A percentile compares a stretch with the other conserved stretches of the same genome.
These are phyloP conservation scores for Seriola quinqueradiata DNA, from an alignment of 2,113 vertebrate species.

Conservation along the genomic window DNA sequence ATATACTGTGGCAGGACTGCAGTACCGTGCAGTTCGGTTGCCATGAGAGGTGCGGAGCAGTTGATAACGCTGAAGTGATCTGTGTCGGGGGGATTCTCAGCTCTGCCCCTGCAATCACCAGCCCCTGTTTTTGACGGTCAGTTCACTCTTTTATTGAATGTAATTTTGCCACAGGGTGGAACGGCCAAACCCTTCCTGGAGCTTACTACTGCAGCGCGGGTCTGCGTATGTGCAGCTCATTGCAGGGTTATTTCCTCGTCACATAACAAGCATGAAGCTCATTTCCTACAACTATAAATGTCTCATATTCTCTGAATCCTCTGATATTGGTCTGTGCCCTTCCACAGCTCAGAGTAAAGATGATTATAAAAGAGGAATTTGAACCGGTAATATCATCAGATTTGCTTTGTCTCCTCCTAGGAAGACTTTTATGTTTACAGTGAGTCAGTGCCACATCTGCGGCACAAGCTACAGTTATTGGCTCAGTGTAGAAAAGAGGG, in stretches of 20 bases:
- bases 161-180: slow-evolving; percentile 52
- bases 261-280: slow-evolving; percentile 39
- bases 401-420: slow-evolving; percentile 42
- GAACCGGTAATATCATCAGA: slow-evolving; percentile 34
- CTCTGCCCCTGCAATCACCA: slow-evolving; percentile 54
- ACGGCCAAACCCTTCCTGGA: slow-evolving; percentile 28
- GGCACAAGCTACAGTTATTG: slow-evolving; percentile 8
- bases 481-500: not conserved
- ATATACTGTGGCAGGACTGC: slow-evolving; percentile 47
- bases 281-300: slow-evolving; percentile 49
- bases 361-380: slow-evolving; percentile 48
- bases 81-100: slow-evolving; percentile 39
- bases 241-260: slow-evolving; percentile 45
- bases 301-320: slow-evolving; percentile 55
- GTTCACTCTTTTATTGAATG: slow-evolving; percentile 73
- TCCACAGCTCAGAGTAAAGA: slow-evolving; percentile 27
- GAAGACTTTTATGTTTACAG: slow-evolving; percentile 55
- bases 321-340: slow-evolving; percentile 27
- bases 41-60: slow-evolving; percentile 9
- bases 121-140: slow-evolving; percentile 28
- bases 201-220: slow-evolving; percentile 7
- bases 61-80: slow-evolving; percentile 11
- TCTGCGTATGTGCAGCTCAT: slow-evolving; percentile 9
- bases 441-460: slow-evolving; percentile 40
- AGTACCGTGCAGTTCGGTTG: slow-evolving; percentile 21